These are phyloP conservation scores for Polypedilum vanderplanki DNA, from an alignment of 1,140 invertebrate genomes.

Conservation along the genomic window DNA sequence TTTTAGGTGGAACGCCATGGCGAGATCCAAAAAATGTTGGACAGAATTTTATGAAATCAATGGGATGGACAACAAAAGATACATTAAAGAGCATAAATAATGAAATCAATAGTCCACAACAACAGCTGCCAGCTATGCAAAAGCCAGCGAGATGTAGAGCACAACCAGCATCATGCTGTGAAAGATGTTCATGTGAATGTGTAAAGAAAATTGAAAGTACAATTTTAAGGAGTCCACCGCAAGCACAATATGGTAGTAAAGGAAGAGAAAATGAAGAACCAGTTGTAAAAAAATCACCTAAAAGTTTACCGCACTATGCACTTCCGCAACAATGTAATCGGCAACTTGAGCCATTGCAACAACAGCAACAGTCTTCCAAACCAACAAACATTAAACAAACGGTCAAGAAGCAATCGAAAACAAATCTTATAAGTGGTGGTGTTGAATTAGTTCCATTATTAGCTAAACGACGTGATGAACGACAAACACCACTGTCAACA, in stretches of 20 bases:
- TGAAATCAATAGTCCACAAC: slow-evolving; percentile 39
- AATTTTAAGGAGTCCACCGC: slow-evolving; percentile 32
- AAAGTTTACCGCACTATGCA: slow-evolving; percentile 25
- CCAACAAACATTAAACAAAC: slow-evolving; percentile 27
- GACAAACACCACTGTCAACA: slow-evolving; percentile 45
- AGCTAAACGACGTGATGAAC: slow-evolving; percentile 46
- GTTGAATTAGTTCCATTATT: slow-evolving; percentile 57
- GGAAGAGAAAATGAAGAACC: background rate
- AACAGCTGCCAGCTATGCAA: slow-evolving; percentile 39
- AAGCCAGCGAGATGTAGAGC: slow-evolving; percentile 35
- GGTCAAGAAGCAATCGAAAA: slow-evolving; percentile 37
- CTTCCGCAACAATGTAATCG: slow-evolving; percentile 25
- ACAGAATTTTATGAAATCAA: slow-evolving; percentile 53
- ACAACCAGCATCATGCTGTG: slow-evolving; percentile 36
- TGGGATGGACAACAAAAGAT: slow-evolving; percentile 47
- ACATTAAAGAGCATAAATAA: slow-evolving; percentile 33
- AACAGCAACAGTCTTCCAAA: slow-evolving; percentile 31
- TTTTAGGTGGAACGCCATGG: slow-evolving; percentile 47
- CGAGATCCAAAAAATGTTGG: slow-evolving; percentile 52
- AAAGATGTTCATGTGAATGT: slow-evolving; percentile 6
- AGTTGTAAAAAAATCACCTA: slow-evolving; percentile 31
- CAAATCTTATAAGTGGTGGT: slow-evolving; percentile 47
- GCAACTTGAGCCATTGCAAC: slow-evolving; percentile 33
- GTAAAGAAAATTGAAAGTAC: slow-evolving; percentile 25
- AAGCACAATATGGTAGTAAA: background rate